These are phyloP conservation scores for Gopherus evgoodei DNA, from an alignment of 2,113 vertebrate species.

Conservation along the genomic window DNA sequence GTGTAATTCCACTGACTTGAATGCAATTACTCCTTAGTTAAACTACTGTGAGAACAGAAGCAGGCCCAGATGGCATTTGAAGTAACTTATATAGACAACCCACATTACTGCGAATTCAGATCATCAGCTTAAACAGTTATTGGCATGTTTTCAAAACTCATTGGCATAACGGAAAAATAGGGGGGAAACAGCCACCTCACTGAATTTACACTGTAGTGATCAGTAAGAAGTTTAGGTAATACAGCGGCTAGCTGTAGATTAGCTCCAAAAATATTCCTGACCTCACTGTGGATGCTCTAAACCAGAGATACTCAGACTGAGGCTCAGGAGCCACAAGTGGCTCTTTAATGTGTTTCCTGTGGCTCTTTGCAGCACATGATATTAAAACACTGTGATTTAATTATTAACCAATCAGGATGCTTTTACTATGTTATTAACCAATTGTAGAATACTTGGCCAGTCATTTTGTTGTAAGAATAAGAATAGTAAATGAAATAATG, in stretches of 20 bases:
- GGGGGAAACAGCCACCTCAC: constrained; percentile 1
- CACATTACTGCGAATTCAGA: fast-evolving
- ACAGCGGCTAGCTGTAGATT: not conserved
- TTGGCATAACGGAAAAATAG: not conserved
- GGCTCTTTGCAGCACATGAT: too few species aligned
- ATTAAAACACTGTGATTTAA: too few species aligned
- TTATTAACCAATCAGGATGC: too few species aligned
- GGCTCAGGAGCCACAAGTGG: too few species aligned
- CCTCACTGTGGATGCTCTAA: constrained; percentile 11
- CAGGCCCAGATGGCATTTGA: not conserved
- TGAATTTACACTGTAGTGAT: not conserved
- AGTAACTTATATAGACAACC: not conserved
- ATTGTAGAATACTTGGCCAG: too few species aligned
- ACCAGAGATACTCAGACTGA: not conserved
- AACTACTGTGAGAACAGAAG: constrained; percentile 6
- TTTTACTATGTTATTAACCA: too few species aligned
- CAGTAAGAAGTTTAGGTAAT: not conserved
- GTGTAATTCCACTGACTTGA: not conserved
- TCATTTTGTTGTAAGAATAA: too few species aligned
- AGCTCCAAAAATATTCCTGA: constrained; percentile 14
- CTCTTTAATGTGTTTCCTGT: too few species aligned
- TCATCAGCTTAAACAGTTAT: not conserved
- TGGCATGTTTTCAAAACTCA: not conserved
- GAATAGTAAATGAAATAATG: too few species aligned
- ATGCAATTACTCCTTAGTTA: not conserved